Conservation (phyloP, 1,140 invertebrate genomes). For the Drosophila ironensis region DNA sequence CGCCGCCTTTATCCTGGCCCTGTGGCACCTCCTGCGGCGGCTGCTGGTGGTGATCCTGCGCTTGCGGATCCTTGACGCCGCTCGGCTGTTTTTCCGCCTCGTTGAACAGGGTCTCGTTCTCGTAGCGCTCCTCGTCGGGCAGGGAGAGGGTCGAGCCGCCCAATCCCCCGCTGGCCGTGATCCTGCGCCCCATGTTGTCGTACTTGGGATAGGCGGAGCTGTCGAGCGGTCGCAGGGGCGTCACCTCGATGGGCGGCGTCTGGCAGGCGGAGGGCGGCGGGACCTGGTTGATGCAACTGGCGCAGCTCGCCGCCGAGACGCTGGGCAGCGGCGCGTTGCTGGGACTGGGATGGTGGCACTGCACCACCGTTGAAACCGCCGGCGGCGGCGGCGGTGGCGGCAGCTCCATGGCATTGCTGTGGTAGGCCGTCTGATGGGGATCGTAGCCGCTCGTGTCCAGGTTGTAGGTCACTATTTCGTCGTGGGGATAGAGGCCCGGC, state of each 20-base stretch:
- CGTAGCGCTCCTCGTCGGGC: conserved; percentile 84
- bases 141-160: conserved; percentile 89
- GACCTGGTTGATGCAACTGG: conserved; percentile 82
- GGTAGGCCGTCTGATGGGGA: conserved; percentile 43
- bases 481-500: conserved; percentile 71
- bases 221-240: conserved; percentile 61
- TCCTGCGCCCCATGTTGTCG: conserved; percentile 94
- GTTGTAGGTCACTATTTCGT: conserved; percentile 81
- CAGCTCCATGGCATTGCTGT: conserved; percentile 57
- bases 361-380: conserved; percentile 63
- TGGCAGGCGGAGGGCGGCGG: conserved; percentile 71
- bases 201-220: conserved; percentile 85
- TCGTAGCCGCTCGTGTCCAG: conserved; percentile 70
- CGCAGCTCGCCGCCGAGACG: conserved; percentile 62
- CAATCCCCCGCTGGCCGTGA: conserved; percentile 89
- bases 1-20: conserved; percentile 46
- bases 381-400: conserved; percentile 71
- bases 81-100: conserved; percentile 54
- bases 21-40: conserved; percentile 18
- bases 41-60: conserved; percentile 19
- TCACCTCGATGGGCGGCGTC: conserved; percentile 64
- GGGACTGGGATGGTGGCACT: conserved; percentile 66
- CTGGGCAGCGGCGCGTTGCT: conserved; percentile 8
- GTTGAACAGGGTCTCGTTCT: conserved; percentile 74
- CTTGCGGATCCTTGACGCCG: conserved; percentile 3